Evolutionary conservation across 2,113 vertebrate genomes (phyloP).

Genomic region (Pelvicachromis taeniatus): DNA sequence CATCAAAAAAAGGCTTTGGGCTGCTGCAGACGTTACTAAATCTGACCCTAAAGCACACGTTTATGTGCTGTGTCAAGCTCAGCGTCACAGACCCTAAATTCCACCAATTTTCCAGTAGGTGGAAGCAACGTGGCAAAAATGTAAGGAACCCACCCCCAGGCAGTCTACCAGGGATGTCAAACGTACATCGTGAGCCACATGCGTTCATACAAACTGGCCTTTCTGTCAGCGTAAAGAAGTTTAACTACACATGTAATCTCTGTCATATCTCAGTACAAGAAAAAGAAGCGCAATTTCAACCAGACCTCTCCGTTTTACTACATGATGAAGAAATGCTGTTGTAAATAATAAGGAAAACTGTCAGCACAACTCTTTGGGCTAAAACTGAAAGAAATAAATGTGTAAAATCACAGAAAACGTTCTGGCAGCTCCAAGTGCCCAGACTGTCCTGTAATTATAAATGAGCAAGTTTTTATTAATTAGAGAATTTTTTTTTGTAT

Average conservation of each 20-base stretch:
- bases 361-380: background rate
- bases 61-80: background rate
- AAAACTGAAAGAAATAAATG: rapidly evolving
- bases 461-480: background rate
- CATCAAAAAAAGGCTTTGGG: background rate
- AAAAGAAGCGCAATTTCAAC: background rate
- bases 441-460: background rate
- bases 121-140: slow-evolving; percentile 20
- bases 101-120: background rate
- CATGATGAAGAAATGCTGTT: background rate
- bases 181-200: background rate
- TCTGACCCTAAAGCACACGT: background rate
- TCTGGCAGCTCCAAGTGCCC: background rate
- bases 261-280: background rate
- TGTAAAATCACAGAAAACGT: background rate
- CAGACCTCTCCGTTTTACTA: background rate
- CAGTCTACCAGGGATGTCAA: background rate
- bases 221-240: background rate
- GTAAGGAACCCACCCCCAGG: background rate
- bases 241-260: background rate
- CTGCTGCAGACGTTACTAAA: background rate
- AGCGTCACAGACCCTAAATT: background rate
- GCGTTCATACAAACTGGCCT: background rate
- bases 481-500: background rate
- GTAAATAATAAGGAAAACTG: rapidly evolving